Evolutionary conservation across 2,113 vertebrate species (phyloP).

Genomic region (Bubalus kerabau): DNA sequence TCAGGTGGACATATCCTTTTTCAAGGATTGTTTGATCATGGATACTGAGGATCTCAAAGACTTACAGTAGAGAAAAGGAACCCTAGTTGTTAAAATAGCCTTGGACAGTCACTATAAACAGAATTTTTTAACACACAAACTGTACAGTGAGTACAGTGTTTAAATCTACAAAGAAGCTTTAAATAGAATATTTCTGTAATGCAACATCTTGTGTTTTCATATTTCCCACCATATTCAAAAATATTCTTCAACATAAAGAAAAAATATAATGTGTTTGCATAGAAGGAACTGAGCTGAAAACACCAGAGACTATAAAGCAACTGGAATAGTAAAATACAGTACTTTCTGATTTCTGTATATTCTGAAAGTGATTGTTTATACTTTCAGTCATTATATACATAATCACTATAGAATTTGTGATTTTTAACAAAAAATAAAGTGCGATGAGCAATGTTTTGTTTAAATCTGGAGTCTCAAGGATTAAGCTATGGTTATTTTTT

Average conservation of each 20-base stretch:
- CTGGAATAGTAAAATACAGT: background rate
- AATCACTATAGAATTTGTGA: background rate
- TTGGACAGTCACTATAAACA: conserved; percentile 19
- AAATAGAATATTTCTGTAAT: conserved; percentile 50
- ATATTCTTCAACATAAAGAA: conserved; percentile 58
- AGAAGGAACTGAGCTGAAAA: conserved; percentile 28
- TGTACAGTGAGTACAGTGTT: conserved; percentile 25
- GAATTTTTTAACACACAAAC: conserved; percentile 23
- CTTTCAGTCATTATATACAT: background rate
- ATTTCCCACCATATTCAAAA: conserved; percentile 48
- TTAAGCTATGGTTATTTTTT: background rate
- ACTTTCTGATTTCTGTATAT: background rate
- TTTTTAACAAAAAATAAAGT: background rate
- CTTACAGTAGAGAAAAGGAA: conserved; percentile 22
- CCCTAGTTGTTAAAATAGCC: conserved; percentile 30
- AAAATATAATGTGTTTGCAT: conserved; percentile 42
- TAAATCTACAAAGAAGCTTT: conserved; percentile 42
- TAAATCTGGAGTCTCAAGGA: background rate
- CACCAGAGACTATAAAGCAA: background rate
- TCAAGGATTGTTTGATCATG: background rate
- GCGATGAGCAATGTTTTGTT: background rate
- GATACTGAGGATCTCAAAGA: background rate
- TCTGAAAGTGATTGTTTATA: background rate
- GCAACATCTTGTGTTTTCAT: conserved; percentile 62
- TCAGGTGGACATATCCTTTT: background rate